A percentile compares a stretch with the other conserved stretches of the same genome.
These are phyloP conservation scores for Morbakka virulenta DNA, from an alignment of 30 jellyfish, hydroid and myxozoan genomes.

Conservation along the genomic window DNA sequence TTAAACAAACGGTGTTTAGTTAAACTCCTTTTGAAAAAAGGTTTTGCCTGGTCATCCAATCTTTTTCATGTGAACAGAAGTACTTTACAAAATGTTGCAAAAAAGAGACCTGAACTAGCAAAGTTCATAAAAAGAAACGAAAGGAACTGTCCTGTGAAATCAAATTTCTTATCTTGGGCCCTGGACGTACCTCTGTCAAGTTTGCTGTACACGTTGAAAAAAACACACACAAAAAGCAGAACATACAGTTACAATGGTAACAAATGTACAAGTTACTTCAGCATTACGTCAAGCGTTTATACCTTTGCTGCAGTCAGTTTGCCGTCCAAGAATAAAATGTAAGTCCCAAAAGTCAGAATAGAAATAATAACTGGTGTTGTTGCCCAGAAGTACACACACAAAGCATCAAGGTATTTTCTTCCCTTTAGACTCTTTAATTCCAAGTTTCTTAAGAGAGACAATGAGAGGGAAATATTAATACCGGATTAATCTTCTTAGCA, in stretches of 20 bases:
- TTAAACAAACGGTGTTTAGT: too few relatives aligned
- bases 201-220: background rate
- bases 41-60: too few relatives aligned
- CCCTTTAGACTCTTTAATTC: slow-evolving; percentile 83
- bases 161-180: too few relatives aligned
- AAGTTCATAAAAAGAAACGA: too few relatives aligned
- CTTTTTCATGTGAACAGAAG: too few relatives aligned
- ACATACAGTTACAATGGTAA: background rate
- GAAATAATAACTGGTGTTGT: slow-evolving; percentile 93
- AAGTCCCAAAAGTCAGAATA: slow-evolving; percentile 76
- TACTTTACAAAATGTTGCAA: too few relatives aligned
- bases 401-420: slow-evolving; percentile 89
- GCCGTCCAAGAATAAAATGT: slow-evolving; percentile 72
- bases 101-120: too few relatives aligned
- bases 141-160: too few relatives aligned
- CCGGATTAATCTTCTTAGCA: background rate
- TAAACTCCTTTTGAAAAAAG: too few relatives aligned
- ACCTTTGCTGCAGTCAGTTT: slow-evolving; percentile 97
- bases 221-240: background rate
- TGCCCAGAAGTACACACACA: slow-evolving; percentile 99
- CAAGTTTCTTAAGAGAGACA: slow-evolving; percentile 37
- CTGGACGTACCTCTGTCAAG: too few relatives aligned
- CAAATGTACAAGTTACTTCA: background rate
- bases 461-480: background rate
- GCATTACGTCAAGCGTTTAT: background rate